These are phyloP conservation scores for Eunapius fragilis DNA, from an alignment of 37 sponge, comb jelly and placozoan species.

Conservation along the genomic window DNA sequence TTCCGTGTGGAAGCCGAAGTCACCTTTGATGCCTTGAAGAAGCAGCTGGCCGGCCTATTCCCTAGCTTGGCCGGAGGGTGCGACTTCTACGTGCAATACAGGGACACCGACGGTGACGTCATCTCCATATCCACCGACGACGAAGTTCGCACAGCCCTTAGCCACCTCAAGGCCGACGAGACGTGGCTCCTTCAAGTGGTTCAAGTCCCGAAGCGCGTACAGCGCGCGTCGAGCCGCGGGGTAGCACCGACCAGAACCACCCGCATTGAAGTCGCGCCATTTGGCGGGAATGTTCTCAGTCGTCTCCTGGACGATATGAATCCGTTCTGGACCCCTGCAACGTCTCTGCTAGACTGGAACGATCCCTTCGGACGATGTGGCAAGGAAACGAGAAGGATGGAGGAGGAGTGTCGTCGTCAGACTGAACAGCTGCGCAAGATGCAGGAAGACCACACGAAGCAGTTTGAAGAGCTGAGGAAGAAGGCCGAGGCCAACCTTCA, in stretches of 20 bases:
- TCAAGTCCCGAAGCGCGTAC: neutral
- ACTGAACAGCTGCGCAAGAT: neutral
- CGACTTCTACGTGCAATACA: constrained; percentile 27
- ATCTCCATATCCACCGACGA: constrained; percentile 49
- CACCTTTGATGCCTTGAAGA: constrained; percentile 6
- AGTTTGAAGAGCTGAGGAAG: constrained; percentile 22
- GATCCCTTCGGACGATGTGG: neutral
- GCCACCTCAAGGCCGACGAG: neutral
- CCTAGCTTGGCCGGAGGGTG: constrained; percentile 4
- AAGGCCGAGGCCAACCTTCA: neutral
- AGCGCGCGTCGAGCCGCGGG: neutral
- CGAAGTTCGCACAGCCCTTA: constrained; percentile 34
- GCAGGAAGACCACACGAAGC: constrained; percentile 9
- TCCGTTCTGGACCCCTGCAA: constrained; percentile 19
- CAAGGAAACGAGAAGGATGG: neutral
- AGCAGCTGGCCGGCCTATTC: constrained; percentile 15
- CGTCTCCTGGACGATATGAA: neutral
- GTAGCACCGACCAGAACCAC: neutral
- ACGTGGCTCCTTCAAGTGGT: constrained; percentile 15
- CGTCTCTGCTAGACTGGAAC: neutral
- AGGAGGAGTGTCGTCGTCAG: neutral
- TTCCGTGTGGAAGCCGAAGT: neutral
- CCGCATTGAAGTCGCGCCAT: neutral
- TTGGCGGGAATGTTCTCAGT: neutral
- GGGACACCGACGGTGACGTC: constrained; percentile 49